These are phyloP conservation scores for Rapana venosa DNA, from an alignment of 2,888 invertebrate species.

Conservation along the genomic window DNA sequence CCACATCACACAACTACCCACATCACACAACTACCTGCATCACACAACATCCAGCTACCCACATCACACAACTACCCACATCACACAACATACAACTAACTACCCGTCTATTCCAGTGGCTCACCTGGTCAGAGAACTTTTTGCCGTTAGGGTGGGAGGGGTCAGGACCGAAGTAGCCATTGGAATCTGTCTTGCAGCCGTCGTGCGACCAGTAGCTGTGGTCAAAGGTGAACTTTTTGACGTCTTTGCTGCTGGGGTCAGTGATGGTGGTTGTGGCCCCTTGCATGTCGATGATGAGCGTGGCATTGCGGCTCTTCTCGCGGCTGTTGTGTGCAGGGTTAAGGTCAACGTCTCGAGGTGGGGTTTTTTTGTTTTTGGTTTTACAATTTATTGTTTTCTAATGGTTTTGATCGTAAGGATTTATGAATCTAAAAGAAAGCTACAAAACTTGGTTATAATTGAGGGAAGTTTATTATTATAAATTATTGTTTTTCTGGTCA, in stretches of 20 bases:
- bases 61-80: no score
- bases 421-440: no score
- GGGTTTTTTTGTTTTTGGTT: background rate
- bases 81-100: no score
- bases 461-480: no score
- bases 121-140: slow-evolving; percentile 81
- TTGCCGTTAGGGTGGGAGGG: slow-evolving; percentile 77
- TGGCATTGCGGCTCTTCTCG: slow-evolving; percentile 80
- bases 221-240: slow-evolving; percentile 81
- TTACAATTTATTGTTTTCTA: no score
- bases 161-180: slow-evolving; percentile 79
- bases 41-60: no score
- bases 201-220: slow-evolving; percentile 82
- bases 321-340: slow-evolving; percentile 78
- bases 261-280: slow-evolving; percentile 78
- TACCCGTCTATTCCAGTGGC: no score
- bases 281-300: slow-evolving; percentile 80
- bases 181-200: slow-evolving; percentile 79
- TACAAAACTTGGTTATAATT: no score
- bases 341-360: slow-evolving; percentile 26
- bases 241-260: slow-evolving; percentile 78
- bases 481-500: no score
- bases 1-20: no score
- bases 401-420: no score
- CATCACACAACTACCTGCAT: no score